Conservation (phyloP, 2,113 vertebrate genomes). For the Indri indri region DNA sequence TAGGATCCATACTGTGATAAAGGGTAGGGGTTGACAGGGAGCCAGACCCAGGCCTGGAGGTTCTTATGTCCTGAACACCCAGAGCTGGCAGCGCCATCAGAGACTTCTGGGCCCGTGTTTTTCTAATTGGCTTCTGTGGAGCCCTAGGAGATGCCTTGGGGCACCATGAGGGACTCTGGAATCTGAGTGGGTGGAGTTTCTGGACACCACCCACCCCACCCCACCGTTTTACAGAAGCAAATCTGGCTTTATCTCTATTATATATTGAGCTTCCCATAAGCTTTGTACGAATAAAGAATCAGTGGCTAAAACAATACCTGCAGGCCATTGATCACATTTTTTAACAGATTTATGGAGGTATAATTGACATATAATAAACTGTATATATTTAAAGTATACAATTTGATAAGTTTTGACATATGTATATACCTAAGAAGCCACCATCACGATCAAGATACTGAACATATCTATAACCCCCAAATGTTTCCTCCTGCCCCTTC, state of each 20-base stretch:
- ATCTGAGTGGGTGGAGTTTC: neutral
- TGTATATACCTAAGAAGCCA: neutral
- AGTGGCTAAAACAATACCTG: neutral
- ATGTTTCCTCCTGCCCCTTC: neutral
- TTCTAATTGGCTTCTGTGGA: neutral
- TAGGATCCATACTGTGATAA: neutral
- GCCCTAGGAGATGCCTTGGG: neutral
- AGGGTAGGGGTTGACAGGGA: neutral
- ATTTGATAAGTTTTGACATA: neutral
- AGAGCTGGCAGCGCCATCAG: neutral
- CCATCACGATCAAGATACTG: neutral
- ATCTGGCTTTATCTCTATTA: neutral
- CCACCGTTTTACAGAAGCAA: neutral
- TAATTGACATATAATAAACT: neutral
- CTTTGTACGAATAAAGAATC: neutral
- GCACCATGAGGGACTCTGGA: neutral
- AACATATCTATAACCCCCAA: neutral
- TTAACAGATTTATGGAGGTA: neutral
- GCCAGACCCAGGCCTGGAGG: neutral
- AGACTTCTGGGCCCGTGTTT: neutral
- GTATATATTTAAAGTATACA: neutral
- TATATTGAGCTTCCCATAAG: neutral
- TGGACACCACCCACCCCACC: neutral
- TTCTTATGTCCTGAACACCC: neutral
- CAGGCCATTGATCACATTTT: neutral